These are phyloP conservation scores for Rhipidura dahli DNA, from an alignment of 2,113 vertebrate genomes.

Conservation along the genomic window DNA sequence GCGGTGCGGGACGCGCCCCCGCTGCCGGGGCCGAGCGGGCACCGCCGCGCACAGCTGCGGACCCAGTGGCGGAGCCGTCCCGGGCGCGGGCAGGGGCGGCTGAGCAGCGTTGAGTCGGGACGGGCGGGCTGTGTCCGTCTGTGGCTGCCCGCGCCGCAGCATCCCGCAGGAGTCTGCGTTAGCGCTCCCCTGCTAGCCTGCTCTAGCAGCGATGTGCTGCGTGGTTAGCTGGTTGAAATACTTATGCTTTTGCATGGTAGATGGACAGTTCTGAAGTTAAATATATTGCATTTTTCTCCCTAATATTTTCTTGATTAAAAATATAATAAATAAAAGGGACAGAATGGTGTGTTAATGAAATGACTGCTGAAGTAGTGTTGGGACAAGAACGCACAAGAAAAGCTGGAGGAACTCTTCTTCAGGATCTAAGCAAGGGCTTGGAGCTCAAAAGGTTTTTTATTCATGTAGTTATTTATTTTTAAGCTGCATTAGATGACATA, in stretches of 20 bases:
- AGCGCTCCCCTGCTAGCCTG: background rate
- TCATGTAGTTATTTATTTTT: background rate
- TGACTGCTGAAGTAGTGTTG: background rate
- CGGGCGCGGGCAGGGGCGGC: background rate
- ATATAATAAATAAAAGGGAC: too few relatives aligned
- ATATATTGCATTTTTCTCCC: background rate
- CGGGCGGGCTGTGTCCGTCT: background rate
- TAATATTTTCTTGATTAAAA: background rate
- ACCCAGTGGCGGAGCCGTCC: background rate
- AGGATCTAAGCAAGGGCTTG: background rate
- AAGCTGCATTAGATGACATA: background rate
- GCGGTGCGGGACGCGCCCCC: background rate
- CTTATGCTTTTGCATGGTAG: accelerated
- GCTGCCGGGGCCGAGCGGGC: background rate
- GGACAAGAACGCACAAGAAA: background rate
- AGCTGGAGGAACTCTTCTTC: background rate
- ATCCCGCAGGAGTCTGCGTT: background rate
- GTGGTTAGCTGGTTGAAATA: too few relatives aligned
- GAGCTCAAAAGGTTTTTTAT: background rate
- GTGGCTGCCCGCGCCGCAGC: background rate
- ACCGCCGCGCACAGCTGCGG: background rate
- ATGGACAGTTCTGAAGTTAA: background rate
- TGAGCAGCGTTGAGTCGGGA: accelerated
- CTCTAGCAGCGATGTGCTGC: accelerated
- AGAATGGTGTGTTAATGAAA: accelerated